Evolutionary conservation across 2,797 vertebrate genomes (phyloP).

Genomic region (Remorina albescens): DNA sequence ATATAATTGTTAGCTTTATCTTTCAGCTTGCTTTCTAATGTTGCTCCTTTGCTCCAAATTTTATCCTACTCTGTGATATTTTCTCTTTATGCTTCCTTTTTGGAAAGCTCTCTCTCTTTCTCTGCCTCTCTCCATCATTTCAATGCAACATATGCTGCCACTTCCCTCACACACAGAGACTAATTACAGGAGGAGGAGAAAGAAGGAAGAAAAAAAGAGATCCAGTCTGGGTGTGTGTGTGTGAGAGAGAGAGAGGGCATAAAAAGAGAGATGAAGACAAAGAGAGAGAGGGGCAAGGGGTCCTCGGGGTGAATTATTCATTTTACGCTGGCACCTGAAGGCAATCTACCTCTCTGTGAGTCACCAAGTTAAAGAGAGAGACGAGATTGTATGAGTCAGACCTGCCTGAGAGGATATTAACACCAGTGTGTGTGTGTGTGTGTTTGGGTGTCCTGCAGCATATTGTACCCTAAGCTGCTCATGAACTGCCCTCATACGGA

Average conservation of each 20-base stretch:
- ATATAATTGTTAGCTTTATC: conserved; percentile 2
- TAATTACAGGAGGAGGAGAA: conserved; percentile 63
- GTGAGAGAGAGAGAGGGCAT: conserved; percentile 18
- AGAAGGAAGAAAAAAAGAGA: conserved; percentile 39
- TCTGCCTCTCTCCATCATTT: conserved; percentile 18
- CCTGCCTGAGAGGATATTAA: conserved; percentile 73
- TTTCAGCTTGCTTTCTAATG: conserved; percentile 14
- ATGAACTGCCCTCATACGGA: conserved; percentile 68
- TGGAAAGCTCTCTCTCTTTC: conserved; percentile 18
- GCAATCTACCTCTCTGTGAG: conserved; percentile 76
- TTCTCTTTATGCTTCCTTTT: background rate
- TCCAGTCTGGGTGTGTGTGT: conserved; percentile 37
- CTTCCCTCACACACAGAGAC: conserved; percentile 57
- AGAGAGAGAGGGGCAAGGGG: conserved; percentile 41
- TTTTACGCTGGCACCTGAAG: conserved; percentile 78
- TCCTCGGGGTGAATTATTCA: conserved; percentile 80
- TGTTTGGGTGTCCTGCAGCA: conserved; percentile 54
- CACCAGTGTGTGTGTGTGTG: conserved; percentile 60
- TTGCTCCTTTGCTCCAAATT: conserved; percentile 6
- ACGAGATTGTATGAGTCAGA: conserved; percentile 70
- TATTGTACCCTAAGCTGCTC: conserved; percentile 73
- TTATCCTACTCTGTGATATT: background rate
- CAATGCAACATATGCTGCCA: conserved; percentile 62
- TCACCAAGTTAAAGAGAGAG: conserved; percentile 69
- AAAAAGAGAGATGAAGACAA: conserved; percentile 13